Conservation (phyloP, 2,113 vertebrate species). For the Bos taurus region ARS-UCD2.0 NC_037346.1:19236501-19237000, state of each 20-base stretch:
- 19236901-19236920: neutral
- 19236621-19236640: neutral
- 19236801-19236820: neutral
- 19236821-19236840: neutral
- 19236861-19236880: neutral
- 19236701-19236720: neutral
- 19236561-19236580: neutral
- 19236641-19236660: neutral
- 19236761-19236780: neutral
- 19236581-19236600: neutral
- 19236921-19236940: neutral
- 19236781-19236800: neutral
- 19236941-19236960: neutral
- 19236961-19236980: neutral
- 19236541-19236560: neutral
- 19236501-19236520: neutral
- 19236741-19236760: neutral
- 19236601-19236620: neutral
- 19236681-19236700: neutral
- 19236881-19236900: fast-evolving
- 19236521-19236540: neutral
- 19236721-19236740: neutral
- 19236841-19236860: fast-evolving
- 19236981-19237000: neutral
- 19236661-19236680: neutral